Conservation (phyloP, 2,888 invertebrate genomes). For the Geotrupes spiniger region DNA sequence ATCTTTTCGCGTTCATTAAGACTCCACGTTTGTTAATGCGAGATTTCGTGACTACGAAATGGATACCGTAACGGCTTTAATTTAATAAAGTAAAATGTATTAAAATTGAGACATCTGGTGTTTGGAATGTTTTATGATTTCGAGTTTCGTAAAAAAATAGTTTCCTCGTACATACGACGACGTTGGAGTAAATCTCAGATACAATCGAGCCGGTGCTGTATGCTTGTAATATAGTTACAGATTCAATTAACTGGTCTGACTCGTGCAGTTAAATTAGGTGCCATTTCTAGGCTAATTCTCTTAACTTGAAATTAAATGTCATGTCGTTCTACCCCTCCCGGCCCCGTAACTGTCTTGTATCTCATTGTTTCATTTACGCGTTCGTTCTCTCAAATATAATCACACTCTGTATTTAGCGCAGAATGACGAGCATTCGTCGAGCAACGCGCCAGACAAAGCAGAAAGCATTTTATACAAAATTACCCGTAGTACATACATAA, state of each 20-base stretch:
- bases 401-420: too few relatives aligned
- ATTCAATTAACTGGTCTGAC: slow-evolving; percentile 29
- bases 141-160: background rate
- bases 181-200: too few relatives aligned
- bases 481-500: background rate
- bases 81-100: background rate
- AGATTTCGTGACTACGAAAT: slow-evolving; percentile 15
- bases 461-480: too few relatives aligned
- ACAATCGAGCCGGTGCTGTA: slow-evolving; percentile 26
- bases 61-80: too few relatives aligned
- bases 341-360: background rate
- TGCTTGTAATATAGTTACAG: slow-evolving; percentile 27
- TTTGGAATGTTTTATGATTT: background rate
- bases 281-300: slow-evolving; percentile 34
- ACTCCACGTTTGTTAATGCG: slow-evolving; percentile 29
- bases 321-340: slow-evolving; percentile 17
- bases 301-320: slow-evolving; percentile 25
- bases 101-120: background rate
- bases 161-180: too few relatives aligned
- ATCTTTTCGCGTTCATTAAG: slow-evolving; percentile 36
- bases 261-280: slow-evolving; percentile 30
- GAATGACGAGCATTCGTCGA: too few relatives aligned
- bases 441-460: too few relatives aligned
- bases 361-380: slow-evolving; percentile 1
- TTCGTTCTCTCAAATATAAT: too few relatives aligned